Evolutionary conservation across 2,113 vertebrate species (phyloP).

Genomic region (Geococcyx californianus): DNA sequence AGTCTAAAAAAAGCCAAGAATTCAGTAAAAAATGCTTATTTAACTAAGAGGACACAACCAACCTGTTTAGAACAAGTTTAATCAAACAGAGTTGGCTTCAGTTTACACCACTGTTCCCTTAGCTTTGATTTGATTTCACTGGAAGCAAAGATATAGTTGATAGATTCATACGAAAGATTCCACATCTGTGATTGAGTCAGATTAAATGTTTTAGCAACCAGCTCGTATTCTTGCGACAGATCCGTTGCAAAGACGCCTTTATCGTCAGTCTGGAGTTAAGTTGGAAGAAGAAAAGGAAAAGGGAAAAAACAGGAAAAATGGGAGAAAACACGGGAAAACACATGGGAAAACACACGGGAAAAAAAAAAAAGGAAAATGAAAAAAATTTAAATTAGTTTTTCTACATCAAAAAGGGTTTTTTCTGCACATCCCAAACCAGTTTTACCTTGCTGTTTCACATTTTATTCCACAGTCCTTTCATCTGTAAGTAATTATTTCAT

Average conservation of each 20-base stretch:
- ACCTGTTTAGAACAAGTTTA: background rate
- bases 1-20: background rate
- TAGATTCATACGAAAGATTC: slow-evolving; percentile 87
- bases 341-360: too few relatives aligned
- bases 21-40: background rate
- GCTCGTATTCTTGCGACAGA: slow-evolving; percentile 92
- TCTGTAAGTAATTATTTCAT: background rate
- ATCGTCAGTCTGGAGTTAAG: slow-evolving; percentile 88
- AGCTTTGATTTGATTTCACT: slow-evolving; percentile 81
- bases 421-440: background rate
- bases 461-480: background rate
- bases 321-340: too few relatives aligned
- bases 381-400: background rate
- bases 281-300: background rate
- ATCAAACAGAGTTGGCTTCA: slow-evolving; percentile 73
- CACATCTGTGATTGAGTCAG: slow-evolving; percentile 84
- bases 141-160: slow-evolving; percentile 87
- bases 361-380: background rate
- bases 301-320: too few relatives aligned
- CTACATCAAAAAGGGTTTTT: background rate
- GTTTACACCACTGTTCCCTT: slow-evolving; percentile 80
- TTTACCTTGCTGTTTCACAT: background rate
- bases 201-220: slow-evolving; percentile 88
- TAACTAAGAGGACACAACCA: background rate
- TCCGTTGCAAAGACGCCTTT: slow-evolving; percentile 93